These are phyloP conservation scores for Ellobius talpinus DNA, from an alignment of 2,113 vertebrate species.

Conservation along the genomic window DNA sequence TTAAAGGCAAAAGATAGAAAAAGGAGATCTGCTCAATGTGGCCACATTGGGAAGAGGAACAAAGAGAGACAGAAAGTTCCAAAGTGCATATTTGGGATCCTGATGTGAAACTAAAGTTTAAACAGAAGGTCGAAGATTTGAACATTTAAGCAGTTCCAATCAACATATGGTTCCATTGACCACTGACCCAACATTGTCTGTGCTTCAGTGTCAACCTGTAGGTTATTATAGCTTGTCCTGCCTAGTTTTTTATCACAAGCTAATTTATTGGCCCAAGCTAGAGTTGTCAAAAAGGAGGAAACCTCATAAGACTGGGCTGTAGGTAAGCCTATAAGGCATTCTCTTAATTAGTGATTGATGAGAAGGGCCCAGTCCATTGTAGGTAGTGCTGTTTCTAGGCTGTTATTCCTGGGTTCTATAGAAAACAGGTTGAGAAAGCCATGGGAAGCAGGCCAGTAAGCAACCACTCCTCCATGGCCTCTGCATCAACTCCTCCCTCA, in stretches of 20 bases:
- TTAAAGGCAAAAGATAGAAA: not conserved
- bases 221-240: not conserved
- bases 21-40: not conserved
- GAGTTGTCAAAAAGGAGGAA: not conserved
- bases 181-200: not conserved
- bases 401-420: not conserved
- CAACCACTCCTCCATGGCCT: not conserved
- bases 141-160: not conserved
- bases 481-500: not conserved
- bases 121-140: not conserved
- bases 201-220: not conserved
- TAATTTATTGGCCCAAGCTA: not conserved
- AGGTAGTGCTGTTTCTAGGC: not conserved
- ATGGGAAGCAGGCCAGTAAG: not conserved
- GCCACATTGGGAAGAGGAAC: not conserved
- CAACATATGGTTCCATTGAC: not conserved
- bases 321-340: not conserved
- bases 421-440: not conserved
- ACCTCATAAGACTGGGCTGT: not conserved
- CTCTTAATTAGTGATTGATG: not conserved
- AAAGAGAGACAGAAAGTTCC: not conserved
- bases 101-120: not conserved
- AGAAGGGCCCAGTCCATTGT: too few species aligned
- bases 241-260: not conserved
- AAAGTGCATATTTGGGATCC: not conserved